Evolutionary conservation across 2,888 invertebrate genomes (phyloP).

Genomic region (Drosophila paranaensis): DNA sequence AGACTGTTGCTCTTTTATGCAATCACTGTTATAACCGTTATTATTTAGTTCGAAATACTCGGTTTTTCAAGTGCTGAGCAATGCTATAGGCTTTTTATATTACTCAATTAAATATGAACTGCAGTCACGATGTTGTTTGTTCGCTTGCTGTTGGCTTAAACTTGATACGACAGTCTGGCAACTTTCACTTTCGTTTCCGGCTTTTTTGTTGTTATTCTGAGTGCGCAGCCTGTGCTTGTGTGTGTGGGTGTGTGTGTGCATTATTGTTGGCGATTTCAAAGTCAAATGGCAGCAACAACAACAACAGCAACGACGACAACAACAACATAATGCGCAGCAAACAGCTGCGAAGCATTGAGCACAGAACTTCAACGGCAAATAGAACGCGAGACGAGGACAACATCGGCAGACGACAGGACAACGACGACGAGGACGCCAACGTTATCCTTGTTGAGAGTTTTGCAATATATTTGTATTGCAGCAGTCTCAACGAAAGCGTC

Average conservation of each 20-base stretch:
- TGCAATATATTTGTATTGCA: constrained; percentile 80
- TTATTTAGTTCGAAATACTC: background rate
- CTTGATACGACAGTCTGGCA: constrained; percentile 56
- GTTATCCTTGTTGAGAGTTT: constrained; percentile 81
- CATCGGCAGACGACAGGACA: constrained; percentile 56
- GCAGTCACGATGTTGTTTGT: background rate
- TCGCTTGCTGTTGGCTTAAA: constrained; percentile 17
- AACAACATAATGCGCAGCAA: constrained; percentile 61
- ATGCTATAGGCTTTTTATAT: rapidly evolving
- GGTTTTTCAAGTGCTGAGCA: too few relatives aligned
- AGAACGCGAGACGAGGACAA: constrained; percentile 54
- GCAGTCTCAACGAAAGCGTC: constrained; percentile 82
- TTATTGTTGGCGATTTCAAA: constrained; percentile 78
- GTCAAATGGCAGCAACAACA: constrained; percentile 71
- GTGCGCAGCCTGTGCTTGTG: constrained; percentile 21
- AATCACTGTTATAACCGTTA: constrained; percentile 18
- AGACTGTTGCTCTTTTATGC: constrained; percentile 42
- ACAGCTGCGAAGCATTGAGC: constrained; percentile 65
- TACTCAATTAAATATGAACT: rapidly evolving
- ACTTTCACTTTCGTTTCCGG: constrained; percentile 72
- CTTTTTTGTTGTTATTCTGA: constrained; percentile 62
- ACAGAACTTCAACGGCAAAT: constrained; percentile 61
- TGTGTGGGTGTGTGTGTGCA: constrained; percentile 38
- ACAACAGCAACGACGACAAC: constrained; percentile 56
- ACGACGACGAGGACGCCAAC: constrained; percentile 57